Evolutionary conservation across 2,888 invertebrate genomes (phyloP).

Genomic region (Andrena praecox): DNA sequence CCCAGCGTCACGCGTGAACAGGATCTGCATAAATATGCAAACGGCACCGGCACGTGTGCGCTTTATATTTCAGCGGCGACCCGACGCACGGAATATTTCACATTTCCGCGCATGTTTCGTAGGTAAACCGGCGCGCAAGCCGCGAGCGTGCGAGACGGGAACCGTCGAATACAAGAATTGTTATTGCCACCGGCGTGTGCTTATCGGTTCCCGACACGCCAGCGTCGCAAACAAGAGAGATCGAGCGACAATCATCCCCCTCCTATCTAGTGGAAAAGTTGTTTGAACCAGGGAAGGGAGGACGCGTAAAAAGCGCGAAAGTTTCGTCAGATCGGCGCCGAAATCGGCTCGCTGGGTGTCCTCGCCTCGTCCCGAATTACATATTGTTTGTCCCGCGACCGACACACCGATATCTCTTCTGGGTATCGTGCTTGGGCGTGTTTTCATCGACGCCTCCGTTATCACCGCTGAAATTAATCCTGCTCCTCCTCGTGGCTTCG

Average conservation of each 20-base stretch:
- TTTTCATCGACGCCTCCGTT: background rate
- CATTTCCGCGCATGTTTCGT: background rate
- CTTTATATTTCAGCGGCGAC: slow-evolving; percentile 14
- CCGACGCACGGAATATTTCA: slow-evolving; percentile 17
- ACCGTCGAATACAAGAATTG: slow-evolving; percentile 1
- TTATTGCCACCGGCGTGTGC: background rate
- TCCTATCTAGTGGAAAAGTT: slow-evolving; percentile 36
- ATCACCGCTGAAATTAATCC: slow-evolving; percentile 4
- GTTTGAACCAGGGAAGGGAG: slow-evolving; percentile 3
- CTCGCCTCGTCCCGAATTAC: background rate
- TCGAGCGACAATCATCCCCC: slow-evolving; percentile 24
- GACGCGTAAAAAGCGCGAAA: slow-evolving; percentile 26
- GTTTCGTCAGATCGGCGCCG: slow-evolving; percentile 38
- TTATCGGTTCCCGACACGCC: slow-evolving; percentile 30
- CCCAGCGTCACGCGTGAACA: slow-evolving; percentile 39
- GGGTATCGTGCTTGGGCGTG: background rate
- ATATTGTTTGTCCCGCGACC: slow-evolving; percentile 6
- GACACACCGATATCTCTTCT: slow-evolving; percentile 2
- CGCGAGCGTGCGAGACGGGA: background rate
- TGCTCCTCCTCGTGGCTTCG: background rate
- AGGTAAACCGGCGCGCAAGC: background rate
- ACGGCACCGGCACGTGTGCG: slow-evolving; percentile 45
- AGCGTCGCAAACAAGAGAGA: slow-evolving; percentile 29
- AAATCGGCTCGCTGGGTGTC: background rate
- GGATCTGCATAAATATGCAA: slow-evolving; percentile 58